Conservation (phyloP, 2,113 vertebrate genomes). For the Chlamydotis undulata region DNA sequence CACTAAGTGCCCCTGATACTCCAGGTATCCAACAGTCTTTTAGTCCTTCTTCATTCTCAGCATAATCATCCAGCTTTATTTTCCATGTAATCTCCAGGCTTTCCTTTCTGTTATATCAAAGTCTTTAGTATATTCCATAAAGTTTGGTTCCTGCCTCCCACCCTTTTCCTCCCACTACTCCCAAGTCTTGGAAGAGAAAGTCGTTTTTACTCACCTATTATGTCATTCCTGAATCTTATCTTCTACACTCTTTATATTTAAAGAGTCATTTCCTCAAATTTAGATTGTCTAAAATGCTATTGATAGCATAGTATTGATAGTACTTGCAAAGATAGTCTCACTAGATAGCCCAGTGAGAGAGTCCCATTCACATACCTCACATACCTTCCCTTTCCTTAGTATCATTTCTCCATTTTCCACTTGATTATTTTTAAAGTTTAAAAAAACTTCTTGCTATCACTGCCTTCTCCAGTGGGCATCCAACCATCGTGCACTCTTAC, state of each 20-base stretch:
- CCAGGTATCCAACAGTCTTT: neutral
- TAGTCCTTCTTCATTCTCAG: neutral
- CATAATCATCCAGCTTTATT: neutral
- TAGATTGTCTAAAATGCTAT: neutral
- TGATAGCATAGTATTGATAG: neutral
- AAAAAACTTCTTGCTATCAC: neutral
- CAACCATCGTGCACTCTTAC: neutral
- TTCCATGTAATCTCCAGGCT: neutral
- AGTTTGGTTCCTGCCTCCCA: neutral
- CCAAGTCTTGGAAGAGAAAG: neutral
- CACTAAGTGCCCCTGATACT: too few species aligned
- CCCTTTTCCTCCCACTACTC: neutral
- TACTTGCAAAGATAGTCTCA: neutral
- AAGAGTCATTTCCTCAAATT: neutral
- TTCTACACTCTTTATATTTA: neutral
- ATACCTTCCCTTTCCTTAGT: neutral
- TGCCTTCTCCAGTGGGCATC: neutral
- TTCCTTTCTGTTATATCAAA: neutral
- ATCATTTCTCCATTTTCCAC: neutral
- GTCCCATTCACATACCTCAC: neutral
- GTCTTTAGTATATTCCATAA: neutral
- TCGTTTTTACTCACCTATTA: neutral
- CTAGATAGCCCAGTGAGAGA: neutral
- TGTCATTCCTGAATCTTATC: neutral
- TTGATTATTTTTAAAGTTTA: neutral